A percentile compares a stretch with the other conserved stretches of the same genome.
phyloP scores from a whole-genome alignment of 2,113 vertebrate genomes.

The Sporophila hypoxantha region DNA sequence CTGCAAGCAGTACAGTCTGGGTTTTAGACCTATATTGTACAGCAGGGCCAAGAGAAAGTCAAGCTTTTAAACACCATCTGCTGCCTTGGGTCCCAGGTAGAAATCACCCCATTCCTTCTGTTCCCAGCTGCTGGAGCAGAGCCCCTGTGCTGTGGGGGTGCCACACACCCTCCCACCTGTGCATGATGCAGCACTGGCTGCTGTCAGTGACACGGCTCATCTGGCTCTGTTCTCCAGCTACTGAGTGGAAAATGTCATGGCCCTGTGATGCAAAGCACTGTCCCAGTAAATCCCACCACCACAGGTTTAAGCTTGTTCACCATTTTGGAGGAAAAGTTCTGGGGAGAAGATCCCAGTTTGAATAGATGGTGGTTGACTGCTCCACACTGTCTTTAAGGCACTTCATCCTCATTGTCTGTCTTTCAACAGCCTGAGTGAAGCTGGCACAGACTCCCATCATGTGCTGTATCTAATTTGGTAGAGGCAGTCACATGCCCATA shows the following conservation, averaged over 20 bases:
- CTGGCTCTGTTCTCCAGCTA: not conserved
- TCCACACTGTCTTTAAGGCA: not conserved
- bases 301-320: not conserved
- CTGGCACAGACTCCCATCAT: not conserved
- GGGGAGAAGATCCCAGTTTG: not conserved
- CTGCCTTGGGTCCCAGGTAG: not conserved
- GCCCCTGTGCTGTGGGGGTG: not conserved
- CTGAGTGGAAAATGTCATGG: rapidly evolving
- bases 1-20: not conserved
- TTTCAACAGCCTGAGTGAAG: conserved; percentile 9
- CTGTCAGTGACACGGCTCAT: not conserved
- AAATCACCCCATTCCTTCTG: not conserved
- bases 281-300: not conserved
- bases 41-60: not conserved
- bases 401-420: not conserved
- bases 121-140: not conserved
- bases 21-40: not conserved
- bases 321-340: not conserved
- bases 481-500: conserved; percentile 9
- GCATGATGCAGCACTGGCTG: rapidly evolving
- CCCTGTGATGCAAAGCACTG: not conserved
- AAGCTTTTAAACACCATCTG: not conserved
- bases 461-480: conserved; percentile 30
- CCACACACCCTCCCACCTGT: rapidly evolving
- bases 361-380: not conserved